Conservation (phyloP, 2,797 vertebrate species). For the Perodicticus potto region DNA sequence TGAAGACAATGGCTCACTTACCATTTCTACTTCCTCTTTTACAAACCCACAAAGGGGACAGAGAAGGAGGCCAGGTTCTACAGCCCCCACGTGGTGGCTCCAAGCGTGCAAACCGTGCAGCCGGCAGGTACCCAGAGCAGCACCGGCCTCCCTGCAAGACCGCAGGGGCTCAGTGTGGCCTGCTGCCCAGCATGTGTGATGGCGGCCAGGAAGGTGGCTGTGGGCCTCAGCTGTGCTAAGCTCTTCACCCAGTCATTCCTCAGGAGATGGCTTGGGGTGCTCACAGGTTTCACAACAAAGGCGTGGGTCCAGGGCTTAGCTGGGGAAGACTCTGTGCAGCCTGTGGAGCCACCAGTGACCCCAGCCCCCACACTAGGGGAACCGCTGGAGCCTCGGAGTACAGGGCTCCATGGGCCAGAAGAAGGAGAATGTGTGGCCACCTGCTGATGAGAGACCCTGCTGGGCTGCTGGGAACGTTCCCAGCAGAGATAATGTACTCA, state of each 20-base stretch:
- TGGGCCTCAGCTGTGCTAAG: background rate
- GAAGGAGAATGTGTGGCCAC: background rate
- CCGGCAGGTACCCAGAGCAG: background rate
- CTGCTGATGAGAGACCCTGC: background rate
- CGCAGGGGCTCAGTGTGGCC: background rate
- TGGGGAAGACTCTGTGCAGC: background rate
- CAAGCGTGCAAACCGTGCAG: background rate
- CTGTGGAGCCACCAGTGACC: background rate
- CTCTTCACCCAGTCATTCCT: background rate
- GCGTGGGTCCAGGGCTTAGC: background rate
- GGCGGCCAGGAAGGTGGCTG: background rate
- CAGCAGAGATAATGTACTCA: background rate
- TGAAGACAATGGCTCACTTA: background rate
- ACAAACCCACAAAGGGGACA: background rate
- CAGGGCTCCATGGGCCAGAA: background rate
- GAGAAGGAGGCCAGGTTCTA: background rate
- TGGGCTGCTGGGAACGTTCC: background rate
- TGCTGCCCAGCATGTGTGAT: background rate
- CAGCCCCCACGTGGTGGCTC: background rate
- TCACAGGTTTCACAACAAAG: background rate
- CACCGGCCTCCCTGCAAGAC: background rate
- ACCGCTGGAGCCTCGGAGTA: background rate
- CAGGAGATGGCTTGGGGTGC: background rate
- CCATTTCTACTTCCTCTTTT: background rate
- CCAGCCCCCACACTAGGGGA: background rate